Conservation (phyloP, 1,140 invertebrate species). For the Trissolcus basalis region DNA sequence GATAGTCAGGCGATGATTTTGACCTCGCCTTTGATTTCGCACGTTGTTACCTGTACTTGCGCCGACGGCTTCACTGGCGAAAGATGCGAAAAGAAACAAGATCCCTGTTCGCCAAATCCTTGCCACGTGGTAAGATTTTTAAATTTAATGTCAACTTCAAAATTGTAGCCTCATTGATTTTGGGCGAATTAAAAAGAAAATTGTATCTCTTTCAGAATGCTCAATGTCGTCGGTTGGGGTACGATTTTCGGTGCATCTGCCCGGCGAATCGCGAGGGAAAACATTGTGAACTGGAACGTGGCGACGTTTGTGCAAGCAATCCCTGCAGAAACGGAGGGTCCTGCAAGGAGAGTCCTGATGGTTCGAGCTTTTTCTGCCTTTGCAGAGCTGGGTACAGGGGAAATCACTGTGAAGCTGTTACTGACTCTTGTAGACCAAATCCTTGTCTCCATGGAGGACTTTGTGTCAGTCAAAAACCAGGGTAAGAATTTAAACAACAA, state of each 20-base stretch:
- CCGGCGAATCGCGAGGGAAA: conserved; percentile 85
- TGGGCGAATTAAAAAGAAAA: no score
- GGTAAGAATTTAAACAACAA: no score
- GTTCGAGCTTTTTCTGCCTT: conserved; percentile 91
- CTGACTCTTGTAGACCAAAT: conserved; percentile 92
- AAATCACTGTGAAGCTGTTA: conserved; percentile 89
- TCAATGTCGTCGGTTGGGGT: conserved; percentile 87
- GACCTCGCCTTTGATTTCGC: conserved; percentile 85
- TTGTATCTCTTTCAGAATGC: conserved; percentile 81
- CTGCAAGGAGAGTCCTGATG: conserved; percentile 89
- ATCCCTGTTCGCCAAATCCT: conserved; percentile 94
- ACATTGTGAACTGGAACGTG: conserved; percentile 88
- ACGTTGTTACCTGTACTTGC: conserved; percentile 88
- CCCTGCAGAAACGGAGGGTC: conserved; percentile 93
- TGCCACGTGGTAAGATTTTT: conserved; percentile 78
- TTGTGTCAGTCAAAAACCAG: conserved; percentile 87
- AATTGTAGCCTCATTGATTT: no score
- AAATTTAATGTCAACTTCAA: no score
- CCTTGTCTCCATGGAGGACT: conserved; percentile 91
- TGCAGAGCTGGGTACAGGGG: conserved; percentile 92
- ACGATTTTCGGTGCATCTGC: conserved; percentile 89
- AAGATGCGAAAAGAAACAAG: conserved; percentile 88
- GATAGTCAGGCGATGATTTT: conserved; percentile 88
- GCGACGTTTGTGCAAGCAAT: conserved; percentile 87
- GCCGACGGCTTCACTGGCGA: conserved; percentile 85